A percentile compares a stretch with the other conserved stretches of the same genome.
Conservation (phyloP, 2,113 vertebrate species). For the Silurus meridionalis region DNA sequence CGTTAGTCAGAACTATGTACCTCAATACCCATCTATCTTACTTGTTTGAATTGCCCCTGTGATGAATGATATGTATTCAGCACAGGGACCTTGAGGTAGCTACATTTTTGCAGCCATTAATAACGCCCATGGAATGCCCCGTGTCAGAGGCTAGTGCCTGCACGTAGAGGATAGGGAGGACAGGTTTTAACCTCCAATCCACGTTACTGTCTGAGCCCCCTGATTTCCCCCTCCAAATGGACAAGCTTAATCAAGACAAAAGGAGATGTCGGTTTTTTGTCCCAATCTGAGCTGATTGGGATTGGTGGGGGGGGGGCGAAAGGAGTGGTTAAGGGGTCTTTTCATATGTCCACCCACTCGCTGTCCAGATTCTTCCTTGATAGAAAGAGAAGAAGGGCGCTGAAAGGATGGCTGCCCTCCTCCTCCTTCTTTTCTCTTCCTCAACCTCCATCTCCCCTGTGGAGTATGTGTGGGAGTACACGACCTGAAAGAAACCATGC, state of each 20-base stretch:
- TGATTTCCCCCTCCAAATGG: slow-evolving; percentile 30
- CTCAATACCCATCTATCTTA: slow-evolving; percentile 53
- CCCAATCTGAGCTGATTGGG: slow-evolving; percentile 28
- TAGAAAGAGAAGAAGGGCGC: slow-evolving; percentile 27
- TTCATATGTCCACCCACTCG: slow-evolving; percentile 56
- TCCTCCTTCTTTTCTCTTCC: background rate
- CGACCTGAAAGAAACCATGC: slow-evolving; percentile 43
- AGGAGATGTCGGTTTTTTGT: slow-evolving; percentile 40
- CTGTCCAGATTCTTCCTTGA: slow-evolving; percentile 54
- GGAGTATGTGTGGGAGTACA: slow-evolving; percentile 51
- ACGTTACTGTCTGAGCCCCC: slow-evolving; percentile 43
- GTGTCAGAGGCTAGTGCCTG: slow-evolving; percentile 31
- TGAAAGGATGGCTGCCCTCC: slow-evolving; percentile 33
- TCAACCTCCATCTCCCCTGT: slow-evolving; percentile 24
- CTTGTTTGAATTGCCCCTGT: slow-evolving; percentile 53
- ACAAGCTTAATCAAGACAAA: slow-evolving; percentile 44
- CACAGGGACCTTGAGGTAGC: slow-evolving; percentile 56
- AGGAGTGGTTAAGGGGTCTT: slow-evolving; percentile 1
- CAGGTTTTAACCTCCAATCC: slow-evolving; percentile 36
- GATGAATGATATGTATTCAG: slow-evolving; percentile 59
- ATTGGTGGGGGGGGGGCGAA: background rate
- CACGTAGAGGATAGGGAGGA: background rate
- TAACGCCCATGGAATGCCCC: slow-evolving; percentile 38
- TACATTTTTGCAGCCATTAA: slow-evolving; percentile 57
- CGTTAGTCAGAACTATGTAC: slow-evolving; percentile 45